Evolutionary conservation across 2,797 vertebrate species (phyloP).

Genomic region (Hippocampus kuda): DNA sequence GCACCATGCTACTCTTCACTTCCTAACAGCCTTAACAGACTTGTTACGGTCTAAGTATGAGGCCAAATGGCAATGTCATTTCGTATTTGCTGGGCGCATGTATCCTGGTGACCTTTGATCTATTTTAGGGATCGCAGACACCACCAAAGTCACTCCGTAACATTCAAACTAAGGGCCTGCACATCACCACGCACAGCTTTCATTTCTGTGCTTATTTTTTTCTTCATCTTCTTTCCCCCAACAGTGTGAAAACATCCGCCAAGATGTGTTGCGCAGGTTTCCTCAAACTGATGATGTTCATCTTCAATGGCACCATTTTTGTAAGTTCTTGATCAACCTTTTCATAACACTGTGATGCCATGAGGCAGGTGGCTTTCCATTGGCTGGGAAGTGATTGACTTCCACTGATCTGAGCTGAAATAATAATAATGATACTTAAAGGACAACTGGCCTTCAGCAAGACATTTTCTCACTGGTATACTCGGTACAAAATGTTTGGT

Average conservation of each 20-base stretch:
- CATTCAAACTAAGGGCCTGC: too few relatives aligned
- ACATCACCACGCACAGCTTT: not conserved
- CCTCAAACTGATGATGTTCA: slow-evolving; percentile 71
- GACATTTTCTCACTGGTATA: too few relatives aligned
- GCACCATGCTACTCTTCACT: not conserved
- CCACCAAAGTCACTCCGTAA: too few relatives aligned
- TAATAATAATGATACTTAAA: too few relatives aligned
- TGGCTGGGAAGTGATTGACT: too few relatives aligned
- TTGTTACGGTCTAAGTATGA: not conserved
- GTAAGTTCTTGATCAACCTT: slow-evolving; percentile 54
- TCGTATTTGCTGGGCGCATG: too few relatives aligned
- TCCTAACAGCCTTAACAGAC: not conserved
- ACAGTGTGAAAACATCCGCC: slow-evolving; percentile 27
- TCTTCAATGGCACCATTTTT: slow-evolving; percentile 70
- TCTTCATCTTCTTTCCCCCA: not conserved
- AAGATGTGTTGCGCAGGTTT: slow-evolving; percentile 65
- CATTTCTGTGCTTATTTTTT: not conserved
- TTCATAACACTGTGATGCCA: not conserved
- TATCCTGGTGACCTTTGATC: not conserved
- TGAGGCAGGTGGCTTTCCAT: not conserved
- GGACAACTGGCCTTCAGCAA: too few relatives aligned
- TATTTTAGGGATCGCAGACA: not conserved
- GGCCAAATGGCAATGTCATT: not conserved
- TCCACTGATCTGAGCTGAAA: too few relatives aligned
- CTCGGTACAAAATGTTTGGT: too few relatives aligned